phyloP scores from a whole-genome alignment of 2,797 vertebrate genomes.

The Parotocinclus haroldoi region DNA sequence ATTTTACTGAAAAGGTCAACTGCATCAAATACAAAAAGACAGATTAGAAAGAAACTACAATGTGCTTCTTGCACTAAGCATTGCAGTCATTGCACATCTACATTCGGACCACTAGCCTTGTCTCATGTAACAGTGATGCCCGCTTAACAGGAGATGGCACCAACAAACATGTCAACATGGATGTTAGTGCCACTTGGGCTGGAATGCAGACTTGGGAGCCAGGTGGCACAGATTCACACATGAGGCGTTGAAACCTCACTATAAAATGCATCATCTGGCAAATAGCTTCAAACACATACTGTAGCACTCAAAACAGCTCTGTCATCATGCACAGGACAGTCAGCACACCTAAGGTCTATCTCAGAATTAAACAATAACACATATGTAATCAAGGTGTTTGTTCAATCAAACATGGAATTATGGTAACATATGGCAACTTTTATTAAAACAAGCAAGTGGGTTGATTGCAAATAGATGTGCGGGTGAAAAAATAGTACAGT shows the following conservation, averaged over 20 bases:
- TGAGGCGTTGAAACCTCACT: constrained; percentile 27
- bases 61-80: no score
- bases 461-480: no score
- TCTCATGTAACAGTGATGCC: constrained; percentile 20
- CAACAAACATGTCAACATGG: constrained; percentile 57
- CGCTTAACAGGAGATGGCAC: constrained; percentile 40
- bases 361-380: constrained; percentile 16
- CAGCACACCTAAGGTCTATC: constrained; percentile 26
- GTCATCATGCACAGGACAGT: constrained; percentile 20
- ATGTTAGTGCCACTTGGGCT: constrained; percentile 59
- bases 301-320: constrained; percentile 49
- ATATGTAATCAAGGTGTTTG: constrained; percentile 11
- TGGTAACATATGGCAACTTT: constrained; percentile 8
- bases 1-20: constrained; percentile 17
- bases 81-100: constrained; percentile 8
- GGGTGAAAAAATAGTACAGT: no score
- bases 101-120: constrained; percentile 17
- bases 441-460: not conserved
- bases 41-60: constrained; percentile 7
- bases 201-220: constrained; percentile 47
- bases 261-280: constrained; percentile 30
- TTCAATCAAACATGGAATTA: constrained; percentile 15
- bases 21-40: constrained; percentile 1
- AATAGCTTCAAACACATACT: constrained; percentile 16
- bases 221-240: constrained; percentile 54